Base-by-base conservation (phyloP, 2,113 vertebrate species). In the Opisthocomus hoazin region DNA sequence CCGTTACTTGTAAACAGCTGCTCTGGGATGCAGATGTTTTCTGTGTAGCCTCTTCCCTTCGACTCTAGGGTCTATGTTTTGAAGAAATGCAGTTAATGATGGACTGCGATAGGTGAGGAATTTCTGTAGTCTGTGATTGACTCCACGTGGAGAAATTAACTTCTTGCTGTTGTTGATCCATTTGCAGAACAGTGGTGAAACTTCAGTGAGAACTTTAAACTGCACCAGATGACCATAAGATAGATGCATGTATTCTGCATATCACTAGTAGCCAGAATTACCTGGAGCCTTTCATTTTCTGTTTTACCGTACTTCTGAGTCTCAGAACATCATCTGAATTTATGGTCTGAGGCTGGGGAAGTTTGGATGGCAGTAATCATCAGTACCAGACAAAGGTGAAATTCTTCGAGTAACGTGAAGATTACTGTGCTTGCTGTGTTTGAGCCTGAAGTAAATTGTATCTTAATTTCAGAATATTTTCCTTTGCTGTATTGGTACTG, bases 381-480 rank as follows among this genome's bases (percentile, higher is more conserved):
- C 50, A 37, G 29, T 54, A 68, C 32, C 75, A 93, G 86, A 68
- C 46, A 88, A 80, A 93, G 85, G 70, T 93, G 75, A 91, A 87
- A 54, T 75, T 94, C 74, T 91, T 87, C 18, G 68, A 57, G 37
- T 94, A 82, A 73, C 0, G 0, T 74, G 43, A 75, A 89, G 75
- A 87, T 90, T 81, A 57, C 53, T 32, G 14, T 87, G 68, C 70
- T 87, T 91, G 74, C 73, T 92, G 56, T 89, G 27, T 94, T 89
- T 89, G 26, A 87, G 84, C 90, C 87, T 89, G 77, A 89, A 96
- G 79, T 86, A 93, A 97, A 90, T 79, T 85, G 22, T 89, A 89
- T 85, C 66, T 94, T 92, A 91, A 87, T 94, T 95, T 93, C 65
- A 82, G 75, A 84, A 58, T 89, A 79, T 86, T 87, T 84, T 89